Base-by-base conservation (phyloP, 2,888 invertebrate species). In the Ptilodon capucinus region DNA sequence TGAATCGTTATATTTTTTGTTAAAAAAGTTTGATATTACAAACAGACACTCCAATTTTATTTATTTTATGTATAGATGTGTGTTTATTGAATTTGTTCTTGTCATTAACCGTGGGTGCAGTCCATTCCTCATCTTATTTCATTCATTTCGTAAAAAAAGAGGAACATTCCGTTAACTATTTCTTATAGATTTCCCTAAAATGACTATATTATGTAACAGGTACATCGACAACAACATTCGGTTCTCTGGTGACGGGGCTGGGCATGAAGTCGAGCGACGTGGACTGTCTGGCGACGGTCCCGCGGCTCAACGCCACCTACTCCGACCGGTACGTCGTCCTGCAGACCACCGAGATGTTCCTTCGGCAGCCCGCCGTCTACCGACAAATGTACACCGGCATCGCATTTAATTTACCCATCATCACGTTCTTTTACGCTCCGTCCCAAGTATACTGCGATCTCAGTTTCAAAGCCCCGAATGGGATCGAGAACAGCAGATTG, bases 221-320 rank as follows among this genome's bases (percentile, higher is more conserved):
- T n/a, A n/a, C n/a, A n/a, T n/a, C n/a, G n/a, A n/a, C n/a, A n/a
- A n/a, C n/a, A n/a, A 41, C 52, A 4, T 59, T 48, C 28, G 73
- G 73, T 0, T 67, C 73, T 0, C 39, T 66, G 7, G 50, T 44
- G 4, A 54, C 58, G 2, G 71, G 69, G 0, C 45, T 73, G 9
- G 60, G 53, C 2, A 17, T 49, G 5, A 44, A 46, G 21, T 19
- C 41, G 18, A 74, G 73, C 39, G 73, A 73, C 46, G 42, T 52
- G 0, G 73, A 74, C 50, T 52, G 60, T 28, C 39, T 42, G 45
- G 44, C 54, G 4, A n/a, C 32, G 3, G 11, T 69, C 16, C 58
- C 61, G 1, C n/a, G n/a, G 18, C 16, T 48, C 28, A 44, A 48
- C 30, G 19, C 11, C 4, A 48, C 44, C 16, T 43, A 48, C 36